Base-by-base conservation (phyloP, 1,140 invertebrate genomes). In the Penaeus indicus region DNA sequence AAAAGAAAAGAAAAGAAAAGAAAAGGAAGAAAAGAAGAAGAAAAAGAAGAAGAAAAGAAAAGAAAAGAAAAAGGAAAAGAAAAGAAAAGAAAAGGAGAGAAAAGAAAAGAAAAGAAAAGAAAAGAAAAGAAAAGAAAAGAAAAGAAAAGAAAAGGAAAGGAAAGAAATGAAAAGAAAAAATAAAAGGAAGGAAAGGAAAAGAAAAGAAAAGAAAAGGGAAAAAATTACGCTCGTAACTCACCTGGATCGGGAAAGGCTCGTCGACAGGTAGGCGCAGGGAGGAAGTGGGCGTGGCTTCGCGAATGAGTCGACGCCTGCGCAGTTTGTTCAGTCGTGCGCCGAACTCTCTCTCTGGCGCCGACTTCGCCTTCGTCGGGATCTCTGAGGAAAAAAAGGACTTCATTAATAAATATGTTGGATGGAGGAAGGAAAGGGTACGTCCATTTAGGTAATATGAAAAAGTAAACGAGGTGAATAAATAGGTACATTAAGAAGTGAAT, bases 181-280 rank as follows among this genome's bases (percentile, higher is more conserved):
- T 47, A 19, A 80, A 38, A 47, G 38, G 54, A 47, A 80, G 5
- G 47, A 19, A 42, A 47, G 3, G 13, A 60, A 18, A 32, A 47
- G 21, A 60, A 63, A 81, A 5, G n/a, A 10, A 25, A n/a, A 83
- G 22, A 11, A 25, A 7, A 25, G 7, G 27, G 32, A 32, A 32
- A 42, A 27, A 63, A 85, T 18, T n/a, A 69, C 8, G 0, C 25
- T 22, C 10, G 13, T n/a, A 77, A 61, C 77, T 86, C 60, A 90
- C 89, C 89, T 86, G 21, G 5, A 86, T 75, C 22, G 89, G 85
- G 81, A 90, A 87, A 16, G 89, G 89, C 67, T 86, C 85, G n/a
- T 84, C 19, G 75, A 87, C 61, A 21, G 89, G 89, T 4, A 82
- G 3, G 69, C 72, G 83, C 5, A 82, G 62, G 67, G 27, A 32